Base-by-base conservation (phyloP, 2,888 invertebrate genomes). In the Synanthedon formicaeformis region DNA sequence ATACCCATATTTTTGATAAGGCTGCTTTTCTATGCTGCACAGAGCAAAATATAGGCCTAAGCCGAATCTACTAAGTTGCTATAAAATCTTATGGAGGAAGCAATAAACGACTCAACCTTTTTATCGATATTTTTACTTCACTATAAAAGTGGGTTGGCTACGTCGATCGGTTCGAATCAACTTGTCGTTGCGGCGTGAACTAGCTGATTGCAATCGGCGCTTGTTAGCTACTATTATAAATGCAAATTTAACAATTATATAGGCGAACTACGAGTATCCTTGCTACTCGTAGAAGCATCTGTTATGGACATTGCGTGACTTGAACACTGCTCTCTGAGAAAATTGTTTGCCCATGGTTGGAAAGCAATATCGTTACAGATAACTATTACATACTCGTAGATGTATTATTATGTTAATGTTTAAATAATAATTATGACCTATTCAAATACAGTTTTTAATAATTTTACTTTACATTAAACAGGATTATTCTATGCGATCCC, bases 171-270 rank as follows among this genome's bases (percentile, higher is more conserved):
- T 66, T 64, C 60, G 66, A 71, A 75, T 76, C 79, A 75, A 76
- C 71, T 78, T 75, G 79, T 76, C 75, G 71, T 66, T 72, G 72
- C 66, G 73, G 75, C 69, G 78, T 71, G 76, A 79, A 79, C 78
- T 78, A 76, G 71, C 71, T 62, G 79, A 81, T 83, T 65, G 76
- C 75, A 72, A 81, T 83, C 81, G 72, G 57, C 63, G 67, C 80
- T 81, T 75, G 81, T 81, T 81, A 81, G 73, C 70, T 70, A 64
- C 73, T 69, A 83, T 81, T 80, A 83, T 79, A 67, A 73, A 81
- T 82, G 81, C 75, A 81, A 83, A 83, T 81, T 78, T 76, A 79
- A 78, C 75, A 79, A 81, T 79, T 80, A 78, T 72, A 72, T 71
- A 73, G 67, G 45, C 45, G 13, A 12, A 45, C 14, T 34, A 10